A percentile compares a stretch with the other conserved stretches of the same genome.
Conservation (phyloP, 2,113 vertebrate genomes). For the Eidolon helvum region DNA sequence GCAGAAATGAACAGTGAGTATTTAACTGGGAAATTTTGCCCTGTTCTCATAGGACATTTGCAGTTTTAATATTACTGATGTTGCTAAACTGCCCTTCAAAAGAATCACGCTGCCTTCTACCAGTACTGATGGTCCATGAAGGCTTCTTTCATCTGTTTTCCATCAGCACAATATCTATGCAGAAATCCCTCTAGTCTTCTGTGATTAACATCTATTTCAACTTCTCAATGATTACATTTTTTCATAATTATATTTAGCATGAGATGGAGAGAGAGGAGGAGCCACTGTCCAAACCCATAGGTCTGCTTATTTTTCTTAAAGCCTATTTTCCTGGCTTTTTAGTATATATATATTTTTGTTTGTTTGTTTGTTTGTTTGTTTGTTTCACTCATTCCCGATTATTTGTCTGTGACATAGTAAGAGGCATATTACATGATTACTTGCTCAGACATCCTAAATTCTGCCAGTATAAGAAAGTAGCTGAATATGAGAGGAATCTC, state of each 20-base stretch:
- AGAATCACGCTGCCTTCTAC: not conserved
- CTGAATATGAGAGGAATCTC: not conserved
- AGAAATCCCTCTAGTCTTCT: not conserved
- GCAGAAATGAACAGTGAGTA: constrained; percentile 93
- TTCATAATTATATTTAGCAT: not conserved
- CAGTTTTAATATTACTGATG: not conserved
- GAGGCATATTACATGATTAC: not conserved
- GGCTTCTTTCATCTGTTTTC: not conserved
- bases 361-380: too few relatives aligned
- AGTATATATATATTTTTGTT: not conserved
- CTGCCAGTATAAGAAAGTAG: not conserved
- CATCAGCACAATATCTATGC: not conserved
- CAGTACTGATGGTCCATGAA: not conserved
- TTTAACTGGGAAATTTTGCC: not conserved
- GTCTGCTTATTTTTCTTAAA: not conserved
- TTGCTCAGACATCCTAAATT: not conserved
- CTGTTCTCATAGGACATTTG: not conserved
- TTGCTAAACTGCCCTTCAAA: not conserved
- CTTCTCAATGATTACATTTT: not conserved
- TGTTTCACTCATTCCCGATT: not conserved
- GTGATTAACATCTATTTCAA: not conserved
- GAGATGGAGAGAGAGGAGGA: not conserved
- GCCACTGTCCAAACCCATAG: not conserved
- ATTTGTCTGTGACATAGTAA: not conserved
- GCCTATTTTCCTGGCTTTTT: not conserved